phyloP scores from a whole-genome alignment of 2,888 invertebrate genomes.

The Lottia gigantea region DNA sequence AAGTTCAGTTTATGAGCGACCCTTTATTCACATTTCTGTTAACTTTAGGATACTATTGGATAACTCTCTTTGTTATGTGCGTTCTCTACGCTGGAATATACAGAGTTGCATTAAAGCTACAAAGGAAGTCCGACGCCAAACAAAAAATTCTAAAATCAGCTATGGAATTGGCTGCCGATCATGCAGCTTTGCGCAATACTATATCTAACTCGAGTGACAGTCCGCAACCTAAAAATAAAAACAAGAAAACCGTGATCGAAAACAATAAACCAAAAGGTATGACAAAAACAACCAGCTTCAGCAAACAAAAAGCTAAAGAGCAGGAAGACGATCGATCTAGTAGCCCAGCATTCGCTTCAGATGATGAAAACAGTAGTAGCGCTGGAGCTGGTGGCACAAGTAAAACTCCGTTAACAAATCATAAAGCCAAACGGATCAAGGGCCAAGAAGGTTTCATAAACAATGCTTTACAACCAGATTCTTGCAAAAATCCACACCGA shows the following conservation, averaged over 20 bases:
- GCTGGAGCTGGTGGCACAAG: constrained; percentile 25
- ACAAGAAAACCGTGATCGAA: constrained; percentile 22
- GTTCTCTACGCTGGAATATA: constrained; percentile 97
- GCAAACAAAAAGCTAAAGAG: constrained; percentile 40
- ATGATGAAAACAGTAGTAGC: constrained; percentile 77
- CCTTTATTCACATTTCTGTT: constrained; percentile 96
- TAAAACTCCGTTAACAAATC: constrained; percentile 22
- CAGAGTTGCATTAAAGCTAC: constrained; percentile 96
- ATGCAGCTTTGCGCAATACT: constrained; percentile 16
- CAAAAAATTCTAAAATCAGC: constrained; percentile 78
- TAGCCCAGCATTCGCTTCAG: constrained; percentile 92
- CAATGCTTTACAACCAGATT: constrained; percentile 20
- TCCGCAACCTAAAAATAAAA: constrained; percentile 26
- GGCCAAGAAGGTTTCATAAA: constrained; percentile 19
- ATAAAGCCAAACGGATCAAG: constrained; percentile 13
- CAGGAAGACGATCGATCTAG: constrained; percentile 83
- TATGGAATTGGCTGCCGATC: constrained; percentile 73
- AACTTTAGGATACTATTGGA: constrained; percentile 98
- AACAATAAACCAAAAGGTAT: constrained; percentile 28
- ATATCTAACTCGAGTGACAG: constrained; percentile 24
- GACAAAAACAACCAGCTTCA: constrained; percentile 33
- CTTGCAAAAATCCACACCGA: constrained; percentile 9
- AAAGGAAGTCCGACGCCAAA: constrained; percentile 95
- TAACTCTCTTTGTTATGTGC: constrained; percentile 93
- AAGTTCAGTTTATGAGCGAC: constrained; percentile 97